Evolutionary conservation across 2,888 invertebrate genomes (phyloP).

Genomic region (Sipha maydis): DNA sequence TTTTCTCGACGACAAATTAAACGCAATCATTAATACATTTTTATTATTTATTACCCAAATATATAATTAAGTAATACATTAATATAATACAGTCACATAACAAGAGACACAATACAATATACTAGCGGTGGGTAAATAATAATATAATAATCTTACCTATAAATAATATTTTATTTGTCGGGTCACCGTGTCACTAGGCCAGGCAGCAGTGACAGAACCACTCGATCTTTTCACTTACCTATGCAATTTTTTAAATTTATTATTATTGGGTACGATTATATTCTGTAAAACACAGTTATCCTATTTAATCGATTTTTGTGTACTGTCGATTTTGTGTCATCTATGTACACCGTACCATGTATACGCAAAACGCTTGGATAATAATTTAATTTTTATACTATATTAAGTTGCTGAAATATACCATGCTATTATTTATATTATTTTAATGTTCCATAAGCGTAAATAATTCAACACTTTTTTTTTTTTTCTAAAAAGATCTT

Average conservation of each 20-base stretch:
- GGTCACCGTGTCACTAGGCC: conserved; percentile 25
- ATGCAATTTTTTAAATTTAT: neutral
- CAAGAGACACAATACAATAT: neutral
- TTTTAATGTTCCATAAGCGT: no score
- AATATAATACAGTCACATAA: neutral
- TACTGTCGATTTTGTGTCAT: no score
- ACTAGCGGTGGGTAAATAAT: neutral
- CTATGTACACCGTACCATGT: no score
- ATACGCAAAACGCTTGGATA: no score
- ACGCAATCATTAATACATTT: neutral
- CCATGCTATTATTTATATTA: no score
- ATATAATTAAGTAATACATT: neutral
- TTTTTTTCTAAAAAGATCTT: no score
- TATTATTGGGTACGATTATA: neutral
- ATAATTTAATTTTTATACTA: neutral
- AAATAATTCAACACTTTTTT: no score
- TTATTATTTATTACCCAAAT: neutral
- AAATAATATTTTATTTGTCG: neutral
- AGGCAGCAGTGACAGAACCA: neutral
- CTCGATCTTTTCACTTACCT: neutral
- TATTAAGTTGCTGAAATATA: no score
- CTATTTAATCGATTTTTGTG: no score
- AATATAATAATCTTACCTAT: neutral
- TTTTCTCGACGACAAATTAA: neutral
- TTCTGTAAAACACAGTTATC: neutral